These are phyloP conservation scores for Esperia sulphurella DNA, from an alignment of 2,888 invertebrate genomes.

Conservation along the genomic window DNA sequence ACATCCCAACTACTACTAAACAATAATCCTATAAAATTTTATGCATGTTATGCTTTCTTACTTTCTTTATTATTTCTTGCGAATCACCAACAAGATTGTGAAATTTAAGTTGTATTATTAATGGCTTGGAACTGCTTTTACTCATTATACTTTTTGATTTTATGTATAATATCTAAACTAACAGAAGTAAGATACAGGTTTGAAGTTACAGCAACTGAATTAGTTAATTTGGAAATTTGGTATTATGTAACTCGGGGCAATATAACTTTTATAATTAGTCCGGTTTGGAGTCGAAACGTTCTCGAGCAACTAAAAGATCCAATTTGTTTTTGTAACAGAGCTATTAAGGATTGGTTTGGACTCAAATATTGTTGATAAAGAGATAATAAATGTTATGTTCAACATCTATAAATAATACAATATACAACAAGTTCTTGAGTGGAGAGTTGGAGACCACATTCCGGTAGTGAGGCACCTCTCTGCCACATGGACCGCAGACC, in stretches of 20 bases:
- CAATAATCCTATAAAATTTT: too few species aligned
- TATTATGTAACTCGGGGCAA: background rate
- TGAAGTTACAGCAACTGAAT: slow-evolving; percentile 1
- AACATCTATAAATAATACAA: too few species aligned
- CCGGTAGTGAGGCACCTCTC: too few species aligned
- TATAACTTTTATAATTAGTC: slow-evolving; percentile 4
- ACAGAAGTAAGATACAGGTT: background rate
- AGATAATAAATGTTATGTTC: background rate
- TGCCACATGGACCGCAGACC: too few species aligned
- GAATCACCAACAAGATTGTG: background rate
- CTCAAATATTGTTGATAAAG: background rate
- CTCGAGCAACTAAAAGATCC: background rate
- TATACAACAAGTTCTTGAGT: too few species aligned
- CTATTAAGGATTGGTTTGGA: background rate
- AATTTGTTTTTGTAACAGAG: slow-evolving; percentile 1
- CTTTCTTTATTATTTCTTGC: background rate
- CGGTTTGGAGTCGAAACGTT: background rate
- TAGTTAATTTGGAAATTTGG: slow-evolving; percentile 3
- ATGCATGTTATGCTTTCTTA: too few species aligned
- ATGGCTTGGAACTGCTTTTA: slow-evolving; percentile 3
- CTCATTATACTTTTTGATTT: slow-evolving; percentile 4
- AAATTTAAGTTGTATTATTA: slow-evolving; percentile 2
- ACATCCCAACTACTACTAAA: too few species aligned
- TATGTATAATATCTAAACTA: background rate
- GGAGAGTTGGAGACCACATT: too few species aligned